These are phyloP conservation scores for Amphimallon solstitiale DNA, from an alignment of 2,888 invertebrate species.

Conservation along the genomic window DNA sequence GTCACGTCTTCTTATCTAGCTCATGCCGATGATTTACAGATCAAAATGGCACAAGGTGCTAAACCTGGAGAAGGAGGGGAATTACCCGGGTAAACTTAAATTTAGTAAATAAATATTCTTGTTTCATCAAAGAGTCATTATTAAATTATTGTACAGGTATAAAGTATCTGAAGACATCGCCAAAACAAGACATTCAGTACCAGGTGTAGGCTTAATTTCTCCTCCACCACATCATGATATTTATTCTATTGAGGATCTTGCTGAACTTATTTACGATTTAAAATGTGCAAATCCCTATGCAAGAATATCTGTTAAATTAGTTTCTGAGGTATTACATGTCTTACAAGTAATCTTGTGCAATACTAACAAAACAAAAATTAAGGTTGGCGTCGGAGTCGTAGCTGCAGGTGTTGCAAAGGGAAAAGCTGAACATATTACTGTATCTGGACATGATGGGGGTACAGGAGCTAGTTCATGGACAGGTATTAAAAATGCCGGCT, in stretches of 20 bases:
- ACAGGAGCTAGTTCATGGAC: conserved; percentile 99
- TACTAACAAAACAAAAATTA: too few species aligned
- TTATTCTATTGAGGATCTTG: conserved; percentile 98
- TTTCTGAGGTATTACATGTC: conserved; percentile 77
- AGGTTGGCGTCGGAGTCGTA: conserved; percentile 96
- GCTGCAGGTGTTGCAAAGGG: conserved; percentile 99
- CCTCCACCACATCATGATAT: conserved; percentile 99
- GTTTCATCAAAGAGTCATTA: background rate
- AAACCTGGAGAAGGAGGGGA: conserved; percentile 99
- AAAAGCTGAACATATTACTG: conserved; percentile 98
- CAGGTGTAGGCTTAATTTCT: conserved; percentile 97
- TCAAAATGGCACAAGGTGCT: conserved; percentile 99
- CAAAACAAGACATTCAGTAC: conserved; percentile 91
- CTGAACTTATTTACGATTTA: conserved; percentile 97
- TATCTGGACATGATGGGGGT: conserved; percentile 99
- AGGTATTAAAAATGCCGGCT: conserved; percentile 96
- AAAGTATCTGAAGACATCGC: conserved; percentile 97
- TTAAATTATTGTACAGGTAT: conserved; percentile 58
- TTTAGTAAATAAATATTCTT: background rate
- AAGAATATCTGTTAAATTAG: conserved; percentile 95
- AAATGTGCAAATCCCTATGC: conserved; percentile 97
- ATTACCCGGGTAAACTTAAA: conserved; percentile 73
- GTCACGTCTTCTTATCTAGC: conserved; percentile 97
- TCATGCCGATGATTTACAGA: conserved; percentile 97
- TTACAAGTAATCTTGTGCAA: background rate